Base-by-base conservation (phyloP, 2,113 vertebrate species). In the Tragelaphus buxtoni region DNA sequence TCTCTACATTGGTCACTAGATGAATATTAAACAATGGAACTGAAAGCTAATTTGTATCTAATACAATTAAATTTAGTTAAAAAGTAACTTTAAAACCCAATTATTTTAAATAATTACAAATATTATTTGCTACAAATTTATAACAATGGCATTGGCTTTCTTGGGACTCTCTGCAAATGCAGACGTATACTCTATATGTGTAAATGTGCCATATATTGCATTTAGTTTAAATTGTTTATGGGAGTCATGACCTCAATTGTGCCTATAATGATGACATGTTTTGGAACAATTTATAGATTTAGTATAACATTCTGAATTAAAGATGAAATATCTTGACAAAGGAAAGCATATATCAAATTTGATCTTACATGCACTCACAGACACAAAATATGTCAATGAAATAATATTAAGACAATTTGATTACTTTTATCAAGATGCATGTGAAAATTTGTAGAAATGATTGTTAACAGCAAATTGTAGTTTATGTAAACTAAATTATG, bases 391-490 rank as follows among this genome's bases (percentile, higher is more conserved):
- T 47, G 10, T 61, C 55, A 93, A 56, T 42, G 28, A 28, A 96
- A 91, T 86, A 30, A 7, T 94, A 10, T 53, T 72, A 84, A 95
- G 65, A 24, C 26, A 84, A 14, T 28, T 87, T 90, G 69, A 88
- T 79, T 96, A 86, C 12, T 6, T 80, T 94, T 87, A 90, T 90
- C 42, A 87, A 95, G 2, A 81, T 61, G 51, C 13, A 53, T 39
- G 95, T n/a, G 53, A 80, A 88, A 94, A 88, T 3, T 93, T 88
- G 80, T 45, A 17, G 17, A 94, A 95, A 61, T 88, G 9, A 86
- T 83, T 96, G 17, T 72, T 90, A 74, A 90, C 53, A 94, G 35
- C 10, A 92, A 94, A 80, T 69, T 65, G 0, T 20, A 22, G 6
- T 76, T 88, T 79, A 30, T 88, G 1, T 94, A n/a, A 74, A 30